Percentiles rank a stretch among this genome's conserved stretches.
Evolutionary conservation across 2,797 vertebrate genomes (phyloP).

Genomic region (Eupleurogrammus muticus): DNA sequence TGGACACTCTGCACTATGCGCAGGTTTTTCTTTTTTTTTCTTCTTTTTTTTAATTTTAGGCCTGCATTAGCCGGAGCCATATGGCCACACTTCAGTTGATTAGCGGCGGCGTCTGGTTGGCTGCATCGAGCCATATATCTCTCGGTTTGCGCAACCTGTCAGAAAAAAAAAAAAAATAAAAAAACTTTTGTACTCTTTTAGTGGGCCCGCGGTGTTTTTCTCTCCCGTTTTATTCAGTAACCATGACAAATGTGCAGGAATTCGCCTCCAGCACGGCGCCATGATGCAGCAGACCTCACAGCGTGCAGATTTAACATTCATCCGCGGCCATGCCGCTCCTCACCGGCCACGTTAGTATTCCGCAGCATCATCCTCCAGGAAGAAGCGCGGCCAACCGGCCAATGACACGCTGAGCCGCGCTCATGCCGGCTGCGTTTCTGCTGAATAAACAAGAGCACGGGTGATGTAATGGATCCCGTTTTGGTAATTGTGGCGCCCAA

Average conservation of each 20-base stretch:
- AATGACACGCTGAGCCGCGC: conserved; percentile 41
- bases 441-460: conserved; percentile 40
- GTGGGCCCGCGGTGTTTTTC: conserved; percentile 1
- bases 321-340: conserved; percentile 24
- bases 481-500: conserved; percentile 16
- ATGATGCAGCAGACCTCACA: not conserved
- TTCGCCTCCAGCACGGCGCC: not conserved
- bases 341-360: conserved; percentile 38
- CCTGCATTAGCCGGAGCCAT: conserved; percentile 16
- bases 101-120: not conserved
- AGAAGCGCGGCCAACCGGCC: conserved; percentile 24
- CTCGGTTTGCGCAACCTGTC: conserved; percentile 17
- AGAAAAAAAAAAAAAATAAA: no score
- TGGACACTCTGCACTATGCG: conserved; percentile 23
- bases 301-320: not conserved
- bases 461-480: conserved; percentile 26
- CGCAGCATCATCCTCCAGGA: conserved; percentile 43
- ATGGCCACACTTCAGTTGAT: conserved; percentile 33
- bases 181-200: not conserved
- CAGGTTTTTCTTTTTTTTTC: no score
- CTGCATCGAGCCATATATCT: not conserved
- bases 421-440: conserved; percentile 42
- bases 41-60: not conserved
- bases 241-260: conserved; percentile 28
- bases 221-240: conserved; percentile 12